A percentile compares a stretch with the other conserved stretches of the same genome.
Conservation (phyloP, 2,113 vertebrate genomes). For the Odontesthes bonariensis region DNA sequence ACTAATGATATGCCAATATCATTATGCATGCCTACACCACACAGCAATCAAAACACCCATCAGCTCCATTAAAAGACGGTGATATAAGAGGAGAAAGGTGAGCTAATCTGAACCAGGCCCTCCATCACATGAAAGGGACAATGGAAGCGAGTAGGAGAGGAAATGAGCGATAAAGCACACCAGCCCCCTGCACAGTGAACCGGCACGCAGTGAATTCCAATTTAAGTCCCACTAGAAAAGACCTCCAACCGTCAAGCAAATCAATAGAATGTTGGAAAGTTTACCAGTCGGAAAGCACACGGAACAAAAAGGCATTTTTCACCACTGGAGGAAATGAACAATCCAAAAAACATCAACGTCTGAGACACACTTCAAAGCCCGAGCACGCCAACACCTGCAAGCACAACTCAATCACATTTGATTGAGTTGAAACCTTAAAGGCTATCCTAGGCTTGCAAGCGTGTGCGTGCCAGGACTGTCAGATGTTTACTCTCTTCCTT, state of each 20-base stretch:
- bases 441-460: no score
- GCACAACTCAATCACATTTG: no score
- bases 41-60: conserved; percentile 11
- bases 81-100: conserved; percentile 11
- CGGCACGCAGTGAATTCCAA: conserved; percentile 31
- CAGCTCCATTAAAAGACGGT: conserved; percentile 27
- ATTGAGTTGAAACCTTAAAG: no score
- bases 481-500: no score
- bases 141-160: conserved; percentile 9
- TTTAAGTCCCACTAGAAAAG: conserved; percentile 31
- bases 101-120: neutral
- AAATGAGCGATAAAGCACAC: neutral
- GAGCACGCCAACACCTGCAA: no score
- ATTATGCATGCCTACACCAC: neutral
- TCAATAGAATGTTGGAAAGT: conserved; percentile 44
- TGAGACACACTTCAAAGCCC: no score
- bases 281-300: conserved; percentile 13
- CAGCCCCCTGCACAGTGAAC: conserved; percentile 30
- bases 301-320: conserved; percentile 30
- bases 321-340: neutral
- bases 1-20: no score
- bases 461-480: no score
- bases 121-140: conserved; percentile 11
- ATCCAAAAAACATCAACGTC: neutral
- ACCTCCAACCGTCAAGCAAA: conserved; percentile 36